Conservation (phyloP, 2,113 vertebrate species). For the Rhinogobius similis region DNA sequence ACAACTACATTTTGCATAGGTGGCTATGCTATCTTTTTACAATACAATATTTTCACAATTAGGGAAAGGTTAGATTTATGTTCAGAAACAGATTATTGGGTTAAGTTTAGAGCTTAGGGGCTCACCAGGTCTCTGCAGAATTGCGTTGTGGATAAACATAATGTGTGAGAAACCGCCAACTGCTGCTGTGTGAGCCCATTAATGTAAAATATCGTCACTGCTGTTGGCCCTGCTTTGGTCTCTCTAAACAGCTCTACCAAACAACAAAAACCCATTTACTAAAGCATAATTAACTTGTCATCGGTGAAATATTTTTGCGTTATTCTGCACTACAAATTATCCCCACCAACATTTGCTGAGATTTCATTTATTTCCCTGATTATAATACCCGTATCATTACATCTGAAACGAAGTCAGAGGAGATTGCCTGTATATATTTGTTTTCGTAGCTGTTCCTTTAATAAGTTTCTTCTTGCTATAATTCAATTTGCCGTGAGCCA, state of each 20-base stretch:
- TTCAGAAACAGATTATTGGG: no score
- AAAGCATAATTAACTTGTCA: not conserved
- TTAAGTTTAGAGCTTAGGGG: no score
- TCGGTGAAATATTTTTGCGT: not conserved
- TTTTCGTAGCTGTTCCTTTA: slow-evolving; percentile 18
- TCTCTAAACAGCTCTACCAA: not conserved
- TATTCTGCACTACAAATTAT: not conserved
- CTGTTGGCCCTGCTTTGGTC: no score
- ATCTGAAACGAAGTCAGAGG: not conserved
- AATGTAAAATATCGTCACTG: no score
- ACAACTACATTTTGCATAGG: no score
- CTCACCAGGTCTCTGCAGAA: no score
- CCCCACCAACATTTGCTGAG: not conserved
- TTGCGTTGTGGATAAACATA: no score
- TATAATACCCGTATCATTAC: not conserved
- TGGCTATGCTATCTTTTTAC: no score
- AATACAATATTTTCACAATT: no score
- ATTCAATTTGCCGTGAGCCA: slow-evolving; percentile 7
- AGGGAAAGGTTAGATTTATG: no score
- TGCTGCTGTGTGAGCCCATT: no score
- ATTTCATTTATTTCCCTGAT: not conserved
- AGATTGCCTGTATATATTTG: not conserved
- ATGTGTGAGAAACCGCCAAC: no score
- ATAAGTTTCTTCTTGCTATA: slow-evolving; percentile 17
- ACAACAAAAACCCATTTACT: not conserved